These are phyloP conservation scores for Solenodon paradoxus DNA, from an alignment of 2,113 vertebrate species.

Conservation along the genomic window DNA sequence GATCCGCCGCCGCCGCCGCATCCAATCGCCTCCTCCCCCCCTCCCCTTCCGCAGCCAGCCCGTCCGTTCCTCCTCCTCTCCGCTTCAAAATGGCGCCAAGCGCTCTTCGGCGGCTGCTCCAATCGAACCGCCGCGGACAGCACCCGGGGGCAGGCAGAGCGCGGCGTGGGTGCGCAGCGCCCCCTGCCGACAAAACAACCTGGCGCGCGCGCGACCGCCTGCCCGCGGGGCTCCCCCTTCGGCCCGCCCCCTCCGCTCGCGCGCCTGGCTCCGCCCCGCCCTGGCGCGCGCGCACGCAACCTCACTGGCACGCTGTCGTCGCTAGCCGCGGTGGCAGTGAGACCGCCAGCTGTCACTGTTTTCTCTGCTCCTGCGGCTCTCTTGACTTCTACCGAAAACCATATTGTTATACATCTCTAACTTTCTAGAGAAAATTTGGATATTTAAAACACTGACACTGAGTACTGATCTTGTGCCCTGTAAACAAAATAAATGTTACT, in stretches of 20 bases:
- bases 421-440: neutral
- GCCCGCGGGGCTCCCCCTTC: neutral
- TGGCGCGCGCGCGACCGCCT: neutral
- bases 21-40: conserved; percentile 77
- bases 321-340: accelerated
- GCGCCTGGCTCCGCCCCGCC: neutral
- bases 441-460: neutral
- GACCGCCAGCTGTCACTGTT: neutral
- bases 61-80: conserved; percentile 79
- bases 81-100: conserved; percentile 99
- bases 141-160: conserved; percentile 57
- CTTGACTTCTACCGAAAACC: neutral
- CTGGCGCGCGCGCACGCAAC: neutral
- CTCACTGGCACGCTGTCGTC: neutral
- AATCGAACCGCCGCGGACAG: conserved; percentile 81
- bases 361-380: neutral
- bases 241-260: neutral
- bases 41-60: conserved; percentile 87
- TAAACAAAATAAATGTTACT: neutral
- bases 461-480: neutral
- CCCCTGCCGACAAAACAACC: conserved; percentile 78
- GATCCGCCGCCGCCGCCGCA: conserved; percentile 77
- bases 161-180: conserved; percentile 80
- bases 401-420: neutral
- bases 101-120: conserved; percentile 84